phyloP scores from a whole-genome alignment of 2,113 vertebrate genomes.

The Phoxinus phoxinus region DNA sequence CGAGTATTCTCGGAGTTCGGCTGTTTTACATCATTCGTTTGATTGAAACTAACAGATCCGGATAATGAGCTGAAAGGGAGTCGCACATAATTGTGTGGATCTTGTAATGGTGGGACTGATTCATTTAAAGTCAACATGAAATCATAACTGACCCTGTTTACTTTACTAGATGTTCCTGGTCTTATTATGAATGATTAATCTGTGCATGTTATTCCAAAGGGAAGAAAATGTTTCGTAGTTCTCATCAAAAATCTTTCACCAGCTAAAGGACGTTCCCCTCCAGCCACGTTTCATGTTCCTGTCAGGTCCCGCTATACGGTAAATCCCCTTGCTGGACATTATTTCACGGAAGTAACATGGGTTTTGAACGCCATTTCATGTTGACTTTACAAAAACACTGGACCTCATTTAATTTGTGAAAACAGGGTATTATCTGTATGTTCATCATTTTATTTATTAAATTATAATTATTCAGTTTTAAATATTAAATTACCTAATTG shows the following conservation, averaged over 20 bases:
- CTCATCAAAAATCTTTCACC: neutral
- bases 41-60: neutral
- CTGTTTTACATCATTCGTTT: neutral
- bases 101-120: neutral
- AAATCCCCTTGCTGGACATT: neutral
- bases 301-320: neutral
- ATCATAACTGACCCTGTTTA: slow-evolving; percentile 15
- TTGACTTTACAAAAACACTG: slow-evolving; percentile 12
- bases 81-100: neutral
- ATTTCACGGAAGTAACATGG: slow-evolving; percentile 1
- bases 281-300: neutral
- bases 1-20: neutral
- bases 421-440: slow-evolving; percentile 24
- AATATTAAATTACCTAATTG: slow-evolving; percentile 11
- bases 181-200: neutral
- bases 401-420: neutral
- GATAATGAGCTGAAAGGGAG: neutral
- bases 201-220: neutral
- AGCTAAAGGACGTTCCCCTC: neutral
- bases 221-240: neutral
- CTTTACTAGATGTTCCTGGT: neutral
- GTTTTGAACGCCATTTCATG: slow-evolving; percentile 9
- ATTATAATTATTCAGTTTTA: slow-evolving; percentile 22
- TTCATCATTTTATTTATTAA: slow-evolving; percentile 32
- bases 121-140: slow-evolving; percentile 10